Evolutionary conservation across 2,888 invertebrate genomes (phyloP), one percentile per base, ranked within the genome.

Genomic region (Sinhomidia bicolor): DNA sequence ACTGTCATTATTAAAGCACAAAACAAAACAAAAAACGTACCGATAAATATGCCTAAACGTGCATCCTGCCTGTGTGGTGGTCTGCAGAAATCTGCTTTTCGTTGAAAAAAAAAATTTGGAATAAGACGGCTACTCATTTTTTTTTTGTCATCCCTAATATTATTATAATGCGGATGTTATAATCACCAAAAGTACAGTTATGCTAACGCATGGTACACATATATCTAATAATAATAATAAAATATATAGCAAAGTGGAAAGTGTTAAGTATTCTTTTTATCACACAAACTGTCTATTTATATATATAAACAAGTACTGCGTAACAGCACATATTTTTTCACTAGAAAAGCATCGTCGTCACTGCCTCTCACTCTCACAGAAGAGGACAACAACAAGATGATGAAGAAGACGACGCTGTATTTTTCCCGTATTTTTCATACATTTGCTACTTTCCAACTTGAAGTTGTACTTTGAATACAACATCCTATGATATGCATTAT

Each of bases 11-110:
- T n/a, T n/a, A n/a, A n/a, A n/a, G n/a, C n/a, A n/a, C n/a, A n/a
- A 51, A 51, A 51, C 17, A 41, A 41, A 41, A 41, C 41, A 41
- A 4, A 41, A 41, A 41, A 41, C 17, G 14, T 6, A 14, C 47
- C 47, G 47, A 51, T 41, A 47, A 12, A 23, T 4, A 60, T 60
- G 9, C 29, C 10, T 29, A 0, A 12, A 60, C 29, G 10, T 4
- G 5, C 60, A 26, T 60, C 29, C 29, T 1, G 9, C 29, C 29
- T 10, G 10, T 9, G 60, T 5, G 29, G 29, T 60, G 29, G 60
- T 29, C 29, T 60, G 10, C 29, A 47, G 23, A 12, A 20, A 36
- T 79, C 79, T 79, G 79, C 10, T 57, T 79, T 57, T 79, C 79
- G 32, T 57, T 57, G 36, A 57, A 7, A 57, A 79, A 79, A 79